These are phyloP conservation scores for Apis mellifera DNA, from an alignment of 1,140 invertebrate species.

Conservation along the genomic window Amel_HAv3.1 CM009941.2:8622501-8623000, in stretches of 20 bases:
- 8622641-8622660: conserved; percentile 52
- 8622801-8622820: too few relatives aligned
- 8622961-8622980: too few relatives aligned
- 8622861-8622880: too few relatives aligned
- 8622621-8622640: conserved; percentile 61
- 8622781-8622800: too few relatives aligned
- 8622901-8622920: too few relatives aligned
- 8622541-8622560: conserved; percentile 5
- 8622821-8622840: background rate
- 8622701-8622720: conserved; percentile 70
- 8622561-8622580: background rate
- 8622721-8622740: conserved; percentile 36
- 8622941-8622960: too few relatives aligned
- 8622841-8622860: conserved; percentile 22
- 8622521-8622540: conserved; percentile 43
- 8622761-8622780: conserved; percentile 53
- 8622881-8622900: too few relatives aligned
- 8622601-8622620: conserved; percentile 53
- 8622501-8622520: conserved; percentile 35
- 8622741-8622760: conserved; percentile 69
- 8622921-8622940: too few relatives aligned
- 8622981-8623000: too few relatives aligned
- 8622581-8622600: conserved; percentile 67
- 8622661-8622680: conserved; percentile 75
- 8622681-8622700: conserved; percentile 74